Evolutionary conservation across 2,888 invertebrate species (phyloP), one percentile per base, ranked within the genome.

Genomic region (Zonitis immaculata): DNA sequence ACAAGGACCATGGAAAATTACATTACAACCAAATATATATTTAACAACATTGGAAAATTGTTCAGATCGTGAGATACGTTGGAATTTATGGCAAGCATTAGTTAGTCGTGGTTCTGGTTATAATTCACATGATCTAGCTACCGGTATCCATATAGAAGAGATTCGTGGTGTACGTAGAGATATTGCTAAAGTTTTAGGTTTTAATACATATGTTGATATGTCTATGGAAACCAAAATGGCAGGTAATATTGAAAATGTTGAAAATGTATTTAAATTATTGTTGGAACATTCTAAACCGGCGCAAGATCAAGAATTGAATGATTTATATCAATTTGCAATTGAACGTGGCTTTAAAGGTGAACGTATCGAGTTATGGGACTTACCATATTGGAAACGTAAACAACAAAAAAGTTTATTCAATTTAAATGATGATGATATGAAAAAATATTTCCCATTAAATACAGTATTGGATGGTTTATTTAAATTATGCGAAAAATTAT

Each of bases 221-320:
- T 91, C 91, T 30, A 91, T 96, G 91, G 87, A 90, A 77, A 94
- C 93, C 0, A 95, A 95, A 80, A 88, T 96, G 93, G 92, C 94
- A 6, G 89, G 87, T 7, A 86, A 79, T 59, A 76, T 91, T 11
- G 84, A 88, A 47, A 88, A 87, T 72, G 85, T 95, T 0, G 79
- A 86, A 59, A 79, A 82, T 54, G 81, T 87, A 55, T 78, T 96
- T 22, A 79, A 85, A 48, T 82, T 77, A 58, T 78, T 91, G 28
- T 72, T 86, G 0, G 81, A 83, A 62, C 82, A 79, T 65, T 90
- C 91, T 0, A 82, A 82, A 52, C 87, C 88, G 0, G 83, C 85
- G 45, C 92, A 94, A 71, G 84, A 87, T 52, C 76, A 80, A 5
- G 95, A 95, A 78, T 71, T 96, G 1, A 79, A 81, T 26, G 73